Evolutionary conservation across 2,797 vertebrate species (phyloP), one percentile per base, ranked within the genome.

Genomic region (Liparis tanakae): DNA sequence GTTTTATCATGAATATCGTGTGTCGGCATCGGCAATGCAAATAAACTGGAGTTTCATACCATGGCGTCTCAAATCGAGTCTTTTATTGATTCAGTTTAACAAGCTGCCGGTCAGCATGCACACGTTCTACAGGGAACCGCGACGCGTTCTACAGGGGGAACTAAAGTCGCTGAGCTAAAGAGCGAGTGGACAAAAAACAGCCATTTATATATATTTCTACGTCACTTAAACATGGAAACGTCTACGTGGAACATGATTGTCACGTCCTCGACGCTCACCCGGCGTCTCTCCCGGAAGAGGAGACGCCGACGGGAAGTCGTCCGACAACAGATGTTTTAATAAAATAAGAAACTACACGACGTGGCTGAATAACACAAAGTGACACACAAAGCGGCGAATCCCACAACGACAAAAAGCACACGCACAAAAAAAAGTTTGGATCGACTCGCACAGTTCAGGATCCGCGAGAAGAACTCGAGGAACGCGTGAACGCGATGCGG

Each of bases 311-410:
- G 91, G 93, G 93, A 94, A 84, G 81, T 85, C 85, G 0, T 67
- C 18, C 20, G 90, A 82, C 87, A 93, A 88, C 88, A 46, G 83
- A 55, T 39, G 66, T 70, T 30, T 64, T 41, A 62, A 71, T 78
- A 78, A 30, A 30, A 30, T 30, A 81, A n/a, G n/a, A n/a, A 78
- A 81, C 91, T 91, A 89, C 92, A 93, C 85, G 89, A 91, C 91
- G 74, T 72, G 81, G 76, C 79, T 84, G 89, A 78, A 65, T 60
- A 76, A 84, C 72, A 81, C 74, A 77, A 39, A 75, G 76, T 73
- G 70, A 70, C 67, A 89, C 66, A 90, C 93, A 91, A 91, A 83
- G 79, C 93, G 89, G 94, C 91, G 86, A 94, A 82, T 88, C 78
- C 80, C 89, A 89, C 80, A 85, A 93, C 91, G 25, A 30, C 25